Conservation (phyloP, 2,888 invertebrate species). For the Sinotaia quadrata region DNA sequence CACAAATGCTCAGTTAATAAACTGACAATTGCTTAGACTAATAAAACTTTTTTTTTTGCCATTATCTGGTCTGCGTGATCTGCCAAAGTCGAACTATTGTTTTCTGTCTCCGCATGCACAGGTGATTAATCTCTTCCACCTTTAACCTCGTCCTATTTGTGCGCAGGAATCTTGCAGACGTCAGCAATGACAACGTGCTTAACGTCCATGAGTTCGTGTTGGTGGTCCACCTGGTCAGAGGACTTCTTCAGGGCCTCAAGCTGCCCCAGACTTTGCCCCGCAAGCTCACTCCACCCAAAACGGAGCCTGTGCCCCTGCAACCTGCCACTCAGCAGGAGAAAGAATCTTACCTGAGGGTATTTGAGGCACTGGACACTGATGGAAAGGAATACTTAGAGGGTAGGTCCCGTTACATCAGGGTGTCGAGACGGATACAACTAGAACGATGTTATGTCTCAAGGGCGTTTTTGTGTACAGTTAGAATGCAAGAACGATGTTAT, state of each 20-base stretch:
- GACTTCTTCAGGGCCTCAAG: conserved; percentile 90
- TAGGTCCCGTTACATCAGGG: conserved; percentile 33
- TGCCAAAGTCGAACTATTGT: too few relatives aligned
- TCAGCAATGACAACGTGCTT: conserved; percentile 68
- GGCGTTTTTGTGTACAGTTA: neutral
- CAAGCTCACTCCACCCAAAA: conserved; percentile 47
- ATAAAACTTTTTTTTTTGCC: too few relatives aligned
- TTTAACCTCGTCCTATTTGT: too few relatives aligned
- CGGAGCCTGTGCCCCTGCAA: conserved; percentile 37
- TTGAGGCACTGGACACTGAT: conserved; percentile 51
- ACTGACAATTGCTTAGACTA: too few relatives aligned
- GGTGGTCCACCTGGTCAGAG: conserved; percentile 69
- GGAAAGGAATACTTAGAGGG: conserved; percentile 51
- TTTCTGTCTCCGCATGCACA: too few relatives aligned
- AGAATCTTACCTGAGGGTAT: conserved; percentile 56
- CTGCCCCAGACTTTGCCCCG: conserved; percentile 87
- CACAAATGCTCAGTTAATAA: too few relatives aligned
- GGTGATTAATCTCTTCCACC: too few relatives aligned
- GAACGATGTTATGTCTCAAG: neutral
- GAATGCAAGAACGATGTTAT: neutral
- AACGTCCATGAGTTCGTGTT: conserved; percentile 68
- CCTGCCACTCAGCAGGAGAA: conserved; percentile 49
- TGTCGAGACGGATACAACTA: too few relatives aligned
- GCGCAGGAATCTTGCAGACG: conserved; percentile 67
- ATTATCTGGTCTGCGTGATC: too few relatives aligned